Base-by-base conservation (phyloP, 1,140 invertebrate species). In the Macrosteles quadrilineatus region DNA sequence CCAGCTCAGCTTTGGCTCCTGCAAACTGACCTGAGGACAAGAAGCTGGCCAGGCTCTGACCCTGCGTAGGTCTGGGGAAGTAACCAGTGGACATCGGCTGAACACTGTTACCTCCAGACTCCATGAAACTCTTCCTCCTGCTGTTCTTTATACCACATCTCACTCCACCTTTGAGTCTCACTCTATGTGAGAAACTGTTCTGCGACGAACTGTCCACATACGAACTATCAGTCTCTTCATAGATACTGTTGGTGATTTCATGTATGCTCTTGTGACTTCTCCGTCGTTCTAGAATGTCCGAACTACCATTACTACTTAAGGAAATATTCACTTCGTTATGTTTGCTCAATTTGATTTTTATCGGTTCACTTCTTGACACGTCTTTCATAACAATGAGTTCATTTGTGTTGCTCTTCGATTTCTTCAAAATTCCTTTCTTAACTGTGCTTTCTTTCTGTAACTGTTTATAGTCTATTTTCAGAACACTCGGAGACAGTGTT, bases 41-140 rank as follows among this genome's bases (percentile, higher is more conserved):
- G 77, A 92, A 94, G 65, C 87, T 88, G 2, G 86, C 86, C 11
- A 95, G 78, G 76, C 87, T 91, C 81, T 95, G 91, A 1, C 91
- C 90, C 77, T 89, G 85, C 32, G 80, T 79, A 17, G 91, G 90
- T 71, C 82, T 81, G 2, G 86, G 86, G 77, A 90, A 88, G 75
- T 82, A 85, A 40, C 85, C 85, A 2, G 83, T 84, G 0, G 84
- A 82, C 80, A 88, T 85, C 2, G 86, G 84, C 19, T 83, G 76
- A 11, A 87, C 80, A 36, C 83, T 84, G 73, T 76, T 81, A 11
- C 85, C 82, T 29, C 85, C 84, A 77, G 87, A 87, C 75, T 89
- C 87, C 74, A 90, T 87, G 59, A 89, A 87, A 53, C 84, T 86
- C 66, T 86, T 87, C n/a, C 82, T 84, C 4, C 71, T 71, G 4